phyloP scores from a whole-genome alignment of 2,797 vertebrate genomes.

The Arnoldichthys spilopterus region DNA sequence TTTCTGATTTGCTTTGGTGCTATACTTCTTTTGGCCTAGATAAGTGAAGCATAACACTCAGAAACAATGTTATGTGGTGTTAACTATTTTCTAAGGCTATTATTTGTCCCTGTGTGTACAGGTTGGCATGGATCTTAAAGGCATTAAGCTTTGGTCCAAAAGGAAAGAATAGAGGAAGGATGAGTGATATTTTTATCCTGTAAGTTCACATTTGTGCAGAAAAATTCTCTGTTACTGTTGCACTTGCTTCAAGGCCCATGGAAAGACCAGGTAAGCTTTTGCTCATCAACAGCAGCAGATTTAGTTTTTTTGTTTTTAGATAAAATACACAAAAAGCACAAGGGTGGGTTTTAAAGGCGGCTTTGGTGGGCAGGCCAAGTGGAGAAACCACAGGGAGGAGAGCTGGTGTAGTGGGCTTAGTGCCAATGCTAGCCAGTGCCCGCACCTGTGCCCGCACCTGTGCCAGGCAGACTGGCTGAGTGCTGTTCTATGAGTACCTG shows the following conservation, averaged over 20 bases:
- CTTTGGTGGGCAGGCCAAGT: conserved; percentile 54
- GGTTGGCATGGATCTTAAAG: conserved; percentile 64
- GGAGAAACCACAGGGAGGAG: conserved; percentile 53
- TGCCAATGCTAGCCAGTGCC: conserved; percentile 70
- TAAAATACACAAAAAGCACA: background rate
- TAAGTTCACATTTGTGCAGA: background rate
- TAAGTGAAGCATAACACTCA: conserved; percentile 17
- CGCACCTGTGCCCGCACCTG: conserved; percentile 61
- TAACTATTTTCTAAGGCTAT: conserved; percentile 62
- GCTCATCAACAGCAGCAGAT: conserved; percentile 51
- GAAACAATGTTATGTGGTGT: conserved; percentile 15
- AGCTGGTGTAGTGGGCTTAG: background rate
- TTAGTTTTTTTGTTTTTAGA: background rate
- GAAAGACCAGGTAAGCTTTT: conserved; percentile 19
- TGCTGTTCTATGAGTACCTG: conserved; percentile 78
- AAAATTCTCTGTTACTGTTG: background rate
- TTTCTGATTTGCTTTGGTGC: conserved; percentile 27
- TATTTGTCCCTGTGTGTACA: conserved; percentile 41
- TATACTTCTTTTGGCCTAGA: background rate
- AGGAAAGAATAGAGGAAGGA: conserved; percentile 4
- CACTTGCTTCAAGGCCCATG: conserved; percentile 6
- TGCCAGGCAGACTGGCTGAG: conserved; percentile 69
- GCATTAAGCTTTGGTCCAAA: conserved; percentile 71
- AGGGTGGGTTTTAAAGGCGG: conserved; percentile 19
- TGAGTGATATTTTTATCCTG: background rate